phyloP scores from a whole-genome alignment of 2,888 invertebrate genomes.

The Oxyscelio sp. region DNA sequence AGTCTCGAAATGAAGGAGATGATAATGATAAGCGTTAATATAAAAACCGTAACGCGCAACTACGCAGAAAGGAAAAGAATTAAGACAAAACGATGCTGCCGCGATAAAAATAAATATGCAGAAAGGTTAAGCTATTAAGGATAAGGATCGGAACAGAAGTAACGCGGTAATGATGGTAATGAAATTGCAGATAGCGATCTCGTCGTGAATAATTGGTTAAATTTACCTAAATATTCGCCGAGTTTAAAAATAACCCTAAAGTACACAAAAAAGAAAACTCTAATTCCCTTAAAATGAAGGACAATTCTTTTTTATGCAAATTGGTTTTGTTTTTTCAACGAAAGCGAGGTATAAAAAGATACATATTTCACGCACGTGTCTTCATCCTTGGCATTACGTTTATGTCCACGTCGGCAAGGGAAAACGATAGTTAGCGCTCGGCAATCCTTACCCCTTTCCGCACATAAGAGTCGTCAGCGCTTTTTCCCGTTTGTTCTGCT shows the following conservation, averaged over 20 bases:
- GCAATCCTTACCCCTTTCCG: conserved; percentile 63
- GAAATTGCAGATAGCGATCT: conserved; percentile 43
- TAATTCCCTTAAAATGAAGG: too few relatives aligned
- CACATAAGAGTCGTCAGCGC: conserved; percentile 76
- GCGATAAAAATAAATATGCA: conserved; percentile 46
- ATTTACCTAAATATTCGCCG: conserved; percentile 13
- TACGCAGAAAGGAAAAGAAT: conserved; percentile 14
- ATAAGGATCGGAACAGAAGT: conserved; percentile 48
- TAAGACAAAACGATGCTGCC: conserved; percentile 32
- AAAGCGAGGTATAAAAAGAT: too few relatives aligned
- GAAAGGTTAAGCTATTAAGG: conserved; percentile 47
- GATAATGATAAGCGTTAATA: conserved; percentile 34
- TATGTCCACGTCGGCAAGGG: conserved; percentile 72
- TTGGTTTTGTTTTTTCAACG: too few relatives aligned
- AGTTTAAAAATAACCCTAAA: too few relatives aligned
- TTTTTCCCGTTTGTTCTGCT: conserved; percentile 75
- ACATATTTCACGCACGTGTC: conserved; percentile 7
- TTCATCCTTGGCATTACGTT: conserved; percentile 58
- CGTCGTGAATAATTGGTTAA: conserved; percentile 31
- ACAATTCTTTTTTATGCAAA: too few relatives aligned
- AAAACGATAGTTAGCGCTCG: conserved; percentile 71
- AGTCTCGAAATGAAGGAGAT: conserved; percentile 30
- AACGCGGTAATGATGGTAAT: conserved; percentile 48
- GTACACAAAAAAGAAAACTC: too few relatives aligned
- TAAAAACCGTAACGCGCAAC: conserved; percentile 14